These are phyloP conservation scores for Elachura formosa DNA, from an alignment of 2,113 vertebrate genomes.

Conservation along the genomic window DNA sequence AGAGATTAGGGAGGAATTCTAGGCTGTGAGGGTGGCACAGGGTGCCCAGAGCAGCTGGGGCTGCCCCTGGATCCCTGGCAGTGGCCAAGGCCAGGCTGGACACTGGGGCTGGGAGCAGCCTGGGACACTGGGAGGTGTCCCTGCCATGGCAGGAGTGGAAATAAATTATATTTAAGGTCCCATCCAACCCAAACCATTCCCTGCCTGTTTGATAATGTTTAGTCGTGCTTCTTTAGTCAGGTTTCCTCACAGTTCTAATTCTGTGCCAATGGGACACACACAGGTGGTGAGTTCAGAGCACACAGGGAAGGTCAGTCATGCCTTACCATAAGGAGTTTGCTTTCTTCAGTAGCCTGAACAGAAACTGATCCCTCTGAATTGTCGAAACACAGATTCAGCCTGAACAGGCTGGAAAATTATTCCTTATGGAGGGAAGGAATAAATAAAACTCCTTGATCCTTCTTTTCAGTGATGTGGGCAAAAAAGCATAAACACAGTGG, in stretches of 20 bases:
- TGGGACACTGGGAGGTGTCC: neutral
- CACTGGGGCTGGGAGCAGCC: accelerated
- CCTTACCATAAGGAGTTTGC: neutral
- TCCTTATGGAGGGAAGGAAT: neutral
- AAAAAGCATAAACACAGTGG: neutral
- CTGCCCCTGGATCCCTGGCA: neutral
- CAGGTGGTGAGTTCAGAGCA: neutral
- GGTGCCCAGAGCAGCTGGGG: neutral
- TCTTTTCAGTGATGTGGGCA: neutral
- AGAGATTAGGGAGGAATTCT: neutral
- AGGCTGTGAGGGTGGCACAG: neutral
- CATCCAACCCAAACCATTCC: neutral
- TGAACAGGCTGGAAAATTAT: neutral
- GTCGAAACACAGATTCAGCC: neutral
- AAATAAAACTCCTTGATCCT: neutral
- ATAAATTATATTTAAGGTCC: neutral
- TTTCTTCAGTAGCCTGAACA: neutral
- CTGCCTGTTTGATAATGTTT: neutral
- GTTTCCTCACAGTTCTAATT: neutral
- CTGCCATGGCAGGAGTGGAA: neutral
- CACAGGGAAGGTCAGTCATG: neutral
- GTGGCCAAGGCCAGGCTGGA: neutral
- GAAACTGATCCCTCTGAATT: neutral
- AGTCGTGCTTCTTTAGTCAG: neutral
- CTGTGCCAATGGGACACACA: neutral